Conservation (phyloP, 2,797 vertebrate species). For the Crax fasciolata region DNA sequence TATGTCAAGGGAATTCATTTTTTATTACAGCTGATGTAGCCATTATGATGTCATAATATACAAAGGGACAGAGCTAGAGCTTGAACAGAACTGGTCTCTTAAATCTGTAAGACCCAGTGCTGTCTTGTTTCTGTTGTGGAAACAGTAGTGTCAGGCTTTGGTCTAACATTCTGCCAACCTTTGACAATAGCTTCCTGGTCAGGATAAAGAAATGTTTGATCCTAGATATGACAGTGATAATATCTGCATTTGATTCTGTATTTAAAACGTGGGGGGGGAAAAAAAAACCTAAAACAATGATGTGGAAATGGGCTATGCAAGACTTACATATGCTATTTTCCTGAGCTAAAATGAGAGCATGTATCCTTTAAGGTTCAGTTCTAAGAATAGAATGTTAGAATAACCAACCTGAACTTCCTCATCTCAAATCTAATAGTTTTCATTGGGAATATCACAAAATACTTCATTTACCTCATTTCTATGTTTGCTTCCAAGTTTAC, state of each 20-base stretch:
- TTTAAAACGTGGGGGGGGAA: neutral
- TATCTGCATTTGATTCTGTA: neutral
- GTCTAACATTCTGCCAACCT: neutral
- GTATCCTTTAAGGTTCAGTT: neutral
- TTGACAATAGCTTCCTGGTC: neutral
- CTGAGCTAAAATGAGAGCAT: neutral
- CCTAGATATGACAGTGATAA: neutral
- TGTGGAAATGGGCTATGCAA: neutral
- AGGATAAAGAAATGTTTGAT: neutral
- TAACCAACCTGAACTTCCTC: neutral
- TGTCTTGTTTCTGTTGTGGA: neutral
- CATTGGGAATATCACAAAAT: neutral
- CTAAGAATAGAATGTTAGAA: neutral
- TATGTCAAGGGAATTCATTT: slow-evolving; percentile 67
- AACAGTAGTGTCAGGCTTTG: neutral
- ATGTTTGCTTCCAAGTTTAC: neutral
- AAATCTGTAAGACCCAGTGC: neutral
- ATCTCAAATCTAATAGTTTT: neutral
- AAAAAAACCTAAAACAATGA: neutral
- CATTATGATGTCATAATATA: slow-evolving; percentile 69
- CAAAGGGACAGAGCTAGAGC: slow-evolving; percentile 31
- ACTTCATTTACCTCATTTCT: neutral
- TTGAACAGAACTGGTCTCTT: slow-evolving; percentile 36
- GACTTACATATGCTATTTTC: neutral
- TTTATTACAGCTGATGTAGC: slow-evolving; percentile 71